phyloP scores from a whole-genome alignment of 1,140 invertebrate species.

The Drosophila yakuba region DNA sequence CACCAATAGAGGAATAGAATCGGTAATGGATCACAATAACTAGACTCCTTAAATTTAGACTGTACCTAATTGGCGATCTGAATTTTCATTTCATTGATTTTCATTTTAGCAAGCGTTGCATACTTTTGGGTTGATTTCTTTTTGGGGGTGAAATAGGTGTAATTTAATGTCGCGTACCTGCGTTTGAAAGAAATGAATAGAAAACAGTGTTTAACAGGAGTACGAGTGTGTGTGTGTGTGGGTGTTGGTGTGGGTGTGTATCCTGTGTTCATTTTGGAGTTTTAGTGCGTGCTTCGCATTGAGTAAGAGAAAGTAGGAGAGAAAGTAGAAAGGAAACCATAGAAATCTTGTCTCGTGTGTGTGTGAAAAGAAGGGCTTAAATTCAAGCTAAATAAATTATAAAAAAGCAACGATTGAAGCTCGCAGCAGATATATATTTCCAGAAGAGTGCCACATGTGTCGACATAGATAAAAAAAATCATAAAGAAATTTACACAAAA shows the following conservation, averaged over 20 bases:
- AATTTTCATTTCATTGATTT: conserved; percentile 36
- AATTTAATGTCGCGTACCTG: conserved; percentile 76
- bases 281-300: conserved; percentile 72
- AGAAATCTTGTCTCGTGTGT: conserved; percentile 54
- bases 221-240: conserved; percentile 40
- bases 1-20: conserved; percentile 70
- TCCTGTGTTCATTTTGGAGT: conserved; percentile 36
- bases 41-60: conserved; percentile 55
- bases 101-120: conserved; percentile 67
- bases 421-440: conserved; percentile 47
- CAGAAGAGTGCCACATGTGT: conserved; percentile 40
- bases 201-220: conserved; percentile 52
- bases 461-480: conserved; percentile 23
- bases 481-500: conserved; percentile 25
- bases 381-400: conserved; percentile 46
- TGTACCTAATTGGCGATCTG: conserved; percentile 69
- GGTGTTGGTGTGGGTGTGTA: conserved; percentile 39
- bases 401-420: conserved; percentile 56
- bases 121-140: conserved; percentile 66
- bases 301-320: conserved; percentile 35
- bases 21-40: conserved; percentile 48
- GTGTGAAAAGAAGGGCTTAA: conserved; percentile 56
- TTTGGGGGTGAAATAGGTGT: conserved; percentile 53
- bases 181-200: conserved; percentile 70
- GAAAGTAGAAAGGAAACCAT: conserved; percentile 59